Conservation (phyloP, 2,113 vertebrate species). For the Myrmecobius fasciatus region DNA sequence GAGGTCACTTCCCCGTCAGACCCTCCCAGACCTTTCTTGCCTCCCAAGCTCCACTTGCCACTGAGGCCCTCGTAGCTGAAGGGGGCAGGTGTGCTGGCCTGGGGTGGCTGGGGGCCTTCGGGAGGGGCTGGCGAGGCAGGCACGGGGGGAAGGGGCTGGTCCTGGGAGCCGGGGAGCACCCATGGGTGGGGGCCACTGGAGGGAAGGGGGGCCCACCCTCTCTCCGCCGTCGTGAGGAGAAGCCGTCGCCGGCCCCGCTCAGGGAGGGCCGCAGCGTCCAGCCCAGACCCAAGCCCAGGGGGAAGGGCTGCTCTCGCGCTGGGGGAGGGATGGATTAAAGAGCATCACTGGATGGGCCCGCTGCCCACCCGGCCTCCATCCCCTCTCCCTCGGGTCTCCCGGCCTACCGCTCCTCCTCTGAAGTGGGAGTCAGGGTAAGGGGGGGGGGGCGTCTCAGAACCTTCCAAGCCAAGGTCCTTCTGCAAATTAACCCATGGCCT, state of each 20-base stretch:
- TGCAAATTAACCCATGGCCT: not conserved
- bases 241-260: constrained; percentile 85
- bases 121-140: constrained; percentile 80
- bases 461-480: not conserved
- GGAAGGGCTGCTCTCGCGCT: constrained; percentile 89
- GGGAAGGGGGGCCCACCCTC: constrained; percentile 84
- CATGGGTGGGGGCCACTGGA: constrained; percentile 88
- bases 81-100: constrained; percentile 77
- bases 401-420: not conserved
- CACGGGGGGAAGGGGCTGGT: constrained; percentile 81
- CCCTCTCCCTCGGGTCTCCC: too few relatives aligned
- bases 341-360: not conserved
- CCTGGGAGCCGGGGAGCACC: constrained; percentile 88
- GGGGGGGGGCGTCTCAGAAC: not conserved
- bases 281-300: constrained; percentile 83
- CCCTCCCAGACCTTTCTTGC: constrained; percentile 89
- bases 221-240: constrained; percentile 63
- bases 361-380: too few relatives aligned
- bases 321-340: constrained; percentile 40
- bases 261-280: constrained; percentile 85
- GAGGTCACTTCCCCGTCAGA: constrained; percentile 84
- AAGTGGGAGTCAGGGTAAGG: not conserved
- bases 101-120: constrained; percentile 78
- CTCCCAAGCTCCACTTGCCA: constrained; percentile 91
- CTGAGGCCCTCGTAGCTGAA: constrained; percentile 89